Evolutionary conservation across 2,113 vertebrate species (phyloP), one percentile per base, ranked within the genome.

Genomic region (Castor canadensis): DNA sequence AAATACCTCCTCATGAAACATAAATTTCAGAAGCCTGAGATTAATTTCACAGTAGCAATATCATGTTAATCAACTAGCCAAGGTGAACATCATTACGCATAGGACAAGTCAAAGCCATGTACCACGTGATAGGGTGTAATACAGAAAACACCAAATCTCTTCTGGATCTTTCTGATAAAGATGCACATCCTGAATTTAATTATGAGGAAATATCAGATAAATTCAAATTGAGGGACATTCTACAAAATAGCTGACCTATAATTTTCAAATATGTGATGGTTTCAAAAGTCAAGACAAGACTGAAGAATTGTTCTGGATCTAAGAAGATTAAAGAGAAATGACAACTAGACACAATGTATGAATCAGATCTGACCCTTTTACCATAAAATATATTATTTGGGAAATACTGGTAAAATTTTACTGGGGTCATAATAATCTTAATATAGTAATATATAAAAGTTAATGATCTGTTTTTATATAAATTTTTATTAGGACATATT

Each of bases 241-340:
- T 72, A 73, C 38, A 28, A 67, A 87, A 94, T 47, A 84, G 45
- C 15, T 88, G 15, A 83, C 1, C 5, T 30, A n/a, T 60, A 76
- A 76, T 79, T 6, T 38, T 73, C 26, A 86, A 87, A 47, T 32
- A 20, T 10, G 3, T 66, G 49, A 49, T n/a, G 6, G 15, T 52
- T 94, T 89, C 64, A 77, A 84, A 75, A 94, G 30, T 88, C 67
- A 79, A 88, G 30, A 71, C 4, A 73, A 88, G 13, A 38, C n/a
- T 82, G 24, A 91, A 7, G 19, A 60, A 54, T 83, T 35, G 15
- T 40, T 94, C 72, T 26, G 77, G 86, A 71, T 49, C 11, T 6
- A 80, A 84, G 26, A 22, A 66, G 28, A 56, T 76, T 52, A 60
- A 72, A 75, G 26, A 93, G 30, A 69, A 92, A 80, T 54, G 56